phyloP scores from a whole-genome alignment of 2,888 invertebrate species.

The Pyrochroa serraticornis region DNA sequence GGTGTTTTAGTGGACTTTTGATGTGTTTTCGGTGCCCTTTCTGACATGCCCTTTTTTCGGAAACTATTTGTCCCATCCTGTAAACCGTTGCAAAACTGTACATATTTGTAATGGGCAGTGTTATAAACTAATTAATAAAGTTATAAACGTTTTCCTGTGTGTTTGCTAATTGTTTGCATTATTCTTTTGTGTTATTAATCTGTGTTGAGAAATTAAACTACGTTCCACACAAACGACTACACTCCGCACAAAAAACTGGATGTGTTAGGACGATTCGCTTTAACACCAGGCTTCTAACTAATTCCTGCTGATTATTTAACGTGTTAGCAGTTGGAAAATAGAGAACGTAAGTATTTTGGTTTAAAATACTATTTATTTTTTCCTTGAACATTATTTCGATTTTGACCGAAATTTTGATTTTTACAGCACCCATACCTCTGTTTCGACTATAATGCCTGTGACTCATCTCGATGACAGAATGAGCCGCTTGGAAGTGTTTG shows the following conservation, averaged over 20 bases:
- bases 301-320: conserved; percentile 14
- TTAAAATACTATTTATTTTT: conserved; percentile 2
- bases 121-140: conserved; percentile 43
- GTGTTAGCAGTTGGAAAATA: background rate
- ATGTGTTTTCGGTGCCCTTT: conserved; percentile 10
- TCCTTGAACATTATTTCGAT: conserved; percentile 3
- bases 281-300: conserved; percentile 21
- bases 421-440: conserved; percentile 45
- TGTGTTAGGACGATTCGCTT: conserved; percentile 5
- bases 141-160: conserved; percentile 43
- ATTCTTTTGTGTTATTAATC: conserved; percentile 23
- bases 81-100: conserved; percentile 45
- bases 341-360: conserved; percentile 11
- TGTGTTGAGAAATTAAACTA: conserved; percentile 9
- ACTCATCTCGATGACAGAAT: conserved; percentile 38
- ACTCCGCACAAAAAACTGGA: background rate
- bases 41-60: conserved; percentile 11
- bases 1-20: conserved; percentile 3
- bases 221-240: conserved; percentile 11
- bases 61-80: conserved; percentile 39
- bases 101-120: conserved; percentile 52
- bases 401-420: conserved; percentile 30
- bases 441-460: conserved; percentile 40
- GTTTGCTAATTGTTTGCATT: conserved; percentile 27
- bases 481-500: conserved; percentile 32